Evolutionary conservation across 53 echinoderm and acorn worm species (phyloP), one percentile per base, ranked within the genome.

Genomic region (Holothuria leucospilota): DNA sequence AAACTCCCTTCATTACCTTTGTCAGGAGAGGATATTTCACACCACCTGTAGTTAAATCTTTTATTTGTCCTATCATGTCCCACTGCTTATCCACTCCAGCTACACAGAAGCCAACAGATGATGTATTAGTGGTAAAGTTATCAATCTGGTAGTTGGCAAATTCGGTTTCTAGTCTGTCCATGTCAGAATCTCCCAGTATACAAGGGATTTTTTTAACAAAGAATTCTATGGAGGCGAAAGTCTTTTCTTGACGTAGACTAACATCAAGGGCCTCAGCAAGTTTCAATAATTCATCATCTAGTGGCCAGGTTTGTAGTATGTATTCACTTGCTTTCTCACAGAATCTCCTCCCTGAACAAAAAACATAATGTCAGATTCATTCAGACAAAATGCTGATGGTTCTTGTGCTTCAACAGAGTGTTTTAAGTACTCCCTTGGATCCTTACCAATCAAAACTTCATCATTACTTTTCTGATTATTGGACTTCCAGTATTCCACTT

Each of bases 401-500:
- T 24, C 53, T 77, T 87, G 66, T 15, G 52, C 13, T 25, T 16
- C 53, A 41, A 2, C 13, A 24, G 8, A 49, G 67, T 38, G 74
- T 38, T 62, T 86, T 27, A 88, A 58, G 61, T 69, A 88, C n/a
- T 82, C 69, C 40, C 51, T 79, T 10, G 82, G 81, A 64, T 90
- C 90, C 27, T 86, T 86, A 0, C 90, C 86, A 70, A 90, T 81
- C 90, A 90, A 74, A 13, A 89, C 59, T 2, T 89, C 85, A 8
- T 58, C 56, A 64, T 89, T 78, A 77, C 23, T 41, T 49, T 86
- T 86, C 70, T 71, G 86, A 69, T 81, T 49, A 6, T 86, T 68
- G 27, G 59, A 81, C 14, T 86, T 69, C 20, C 13, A 34, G 60
- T 46, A 86, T 7, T 67, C 59, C 28, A 86, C 81, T 42, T 68